Evolutionary conservation across 2,113 vertebrate species (phyloP), one percentile per base, ranked within the genome.

Genomic region (Syngnathoides biaculeatus): DNA sequence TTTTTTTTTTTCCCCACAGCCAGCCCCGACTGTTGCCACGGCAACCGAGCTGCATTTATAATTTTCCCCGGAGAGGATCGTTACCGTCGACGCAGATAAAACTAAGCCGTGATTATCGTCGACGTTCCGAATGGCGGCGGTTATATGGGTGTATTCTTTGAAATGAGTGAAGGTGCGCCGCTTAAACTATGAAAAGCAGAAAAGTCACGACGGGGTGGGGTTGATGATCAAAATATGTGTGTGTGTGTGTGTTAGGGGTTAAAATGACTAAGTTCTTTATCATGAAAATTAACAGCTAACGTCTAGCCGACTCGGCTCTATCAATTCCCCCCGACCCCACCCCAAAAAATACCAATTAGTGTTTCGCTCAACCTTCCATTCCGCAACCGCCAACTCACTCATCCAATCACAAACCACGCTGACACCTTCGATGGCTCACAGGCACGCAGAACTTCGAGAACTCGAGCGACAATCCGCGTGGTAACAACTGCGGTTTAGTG

Each of bases 1-100:
- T 90, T 57, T 84, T 84, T n/a, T n/a, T n/a, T n/a, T n/a, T n/a
- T n/a, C n/a, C n/a, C n/a, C 78, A 83, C 73, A 84, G 71, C 69
- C 82, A 59, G 72, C 55, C 55, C 8, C 10, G 59, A 76, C 81
- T 83, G 92, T 92, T 92, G 90, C 91, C 77, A 91, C 48, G 77
- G 88, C 91, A 80, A 93, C 91, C 92, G 53, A 64, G 81, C 76
- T 84, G 77, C 74, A 82, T 86, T 83, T 83, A 83, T 82, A 85
- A 84, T 67, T 83, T 67, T 83, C 86, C 73, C 86, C 71, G 71
- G 42, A n/a, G 67, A 63, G 77, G 73, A 24, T 7, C n/a, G 14
- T 62, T 10, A 43, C 43, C 26, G 40, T 8, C 22, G 60, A 43
- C 19, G 12, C 40, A 15, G 39, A 62, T 62, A 13, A 43, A 24